A percentile compares a stretch with the other conserved stretches of the same genome.
phyloP scores from a whole-genome alignment of 2,888 invertebrate genomes.

The Macrosoma leucophasiata region DNA sequence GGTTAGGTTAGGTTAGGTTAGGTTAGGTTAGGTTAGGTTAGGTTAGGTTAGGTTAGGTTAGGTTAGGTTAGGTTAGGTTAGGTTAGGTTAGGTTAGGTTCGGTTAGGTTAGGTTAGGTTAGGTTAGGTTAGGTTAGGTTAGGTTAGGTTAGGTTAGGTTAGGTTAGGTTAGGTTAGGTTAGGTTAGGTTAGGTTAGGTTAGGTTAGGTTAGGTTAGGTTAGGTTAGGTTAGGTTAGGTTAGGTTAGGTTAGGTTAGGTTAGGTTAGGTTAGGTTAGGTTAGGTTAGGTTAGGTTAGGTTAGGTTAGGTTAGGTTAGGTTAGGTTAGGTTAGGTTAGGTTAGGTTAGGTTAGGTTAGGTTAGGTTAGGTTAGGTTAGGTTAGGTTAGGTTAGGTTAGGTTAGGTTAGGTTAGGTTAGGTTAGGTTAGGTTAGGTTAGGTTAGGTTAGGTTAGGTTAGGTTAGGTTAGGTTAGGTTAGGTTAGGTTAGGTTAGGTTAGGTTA shows the following conservation, averaged over 20 bases:
- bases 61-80: background rate
- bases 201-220: background rate
- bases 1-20: background rate
- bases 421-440: background rate
- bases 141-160: slow-evolving; percentile 4
- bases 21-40: background rate
- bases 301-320: background rate
- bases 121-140: slow-evolving; percentile 1
- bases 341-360: background rate
- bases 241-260: background rate
- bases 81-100: background rate
- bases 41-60: background rate
- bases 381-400: background rate
- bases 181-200: background rate
- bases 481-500: background rate
- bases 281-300: background rate
- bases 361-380: background rate
- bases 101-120: background rate
- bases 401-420: background rate
- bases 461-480: background rate
- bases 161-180: background rate
- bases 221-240: background rate
- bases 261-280: background rate
- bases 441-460: background rate
- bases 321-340: background rate